Conservation (phyloP, 30 jellyfish, hydroid and myxozoan genomes). For the Hydractinia echinata region DNA sequence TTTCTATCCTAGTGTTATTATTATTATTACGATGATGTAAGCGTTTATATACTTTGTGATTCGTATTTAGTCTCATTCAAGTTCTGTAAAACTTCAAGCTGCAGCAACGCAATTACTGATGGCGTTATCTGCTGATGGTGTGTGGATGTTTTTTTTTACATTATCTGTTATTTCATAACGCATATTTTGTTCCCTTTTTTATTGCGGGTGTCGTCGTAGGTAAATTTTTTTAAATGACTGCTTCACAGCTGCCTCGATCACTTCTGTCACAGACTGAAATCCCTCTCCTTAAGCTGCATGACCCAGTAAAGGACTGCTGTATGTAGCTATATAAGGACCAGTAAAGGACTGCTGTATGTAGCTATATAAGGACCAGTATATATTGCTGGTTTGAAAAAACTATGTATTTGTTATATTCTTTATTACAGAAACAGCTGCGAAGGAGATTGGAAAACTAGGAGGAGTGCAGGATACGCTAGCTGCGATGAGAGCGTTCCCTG, state of each 20-base stretch:
- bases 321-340: too few species aligned
- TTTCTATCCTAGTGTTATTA: not conserved
- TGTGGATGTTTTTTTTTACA: not conserved
- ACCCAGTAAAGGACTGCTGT: too few species aligned
- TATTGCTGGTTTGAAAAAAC: not conserved
- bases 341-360: too few species aligned
- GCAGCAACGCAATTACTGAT: slow-evolving; percentile 75
- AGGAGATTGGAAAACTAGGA: slow-evolving; percentile 78
- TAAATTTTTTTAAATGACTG: too few species aligned
- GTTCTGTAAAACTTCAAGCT: slow-evolving; percentile 58
- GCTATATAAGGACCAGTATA: too few species aligned
- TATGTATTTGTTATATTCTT: not conserved
- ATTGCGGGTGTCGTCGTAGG: too few species aligned
- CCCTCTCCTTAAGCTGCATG: too few species aligned
- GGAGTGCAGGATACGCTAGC: slow-evolving; percentile 86
- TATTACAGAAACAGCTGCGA: slow-evolving; percentile 63
- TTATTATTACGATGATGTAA: not conserved
- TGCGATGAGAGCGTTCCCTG: slow-evolving; percentile 68
- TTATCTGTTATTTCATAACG: not conserved
- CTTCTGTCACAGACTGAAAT: too few species aligned
- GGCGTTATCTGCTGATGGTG: slow-evolving; percentile 87
- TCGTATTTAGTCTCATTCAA: slow-evolving; percentile 53
- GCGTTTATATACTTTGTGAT: not conserved
- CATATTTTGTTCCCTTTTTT: too few species aligned
- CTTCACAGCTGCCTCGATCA: too few species aligned